These are phyloP conservation scores for Tetramorium parvispinum DNA, from an alignment of 1,140 invertebrate genomes.

Conservation along the genomic window DNA sequence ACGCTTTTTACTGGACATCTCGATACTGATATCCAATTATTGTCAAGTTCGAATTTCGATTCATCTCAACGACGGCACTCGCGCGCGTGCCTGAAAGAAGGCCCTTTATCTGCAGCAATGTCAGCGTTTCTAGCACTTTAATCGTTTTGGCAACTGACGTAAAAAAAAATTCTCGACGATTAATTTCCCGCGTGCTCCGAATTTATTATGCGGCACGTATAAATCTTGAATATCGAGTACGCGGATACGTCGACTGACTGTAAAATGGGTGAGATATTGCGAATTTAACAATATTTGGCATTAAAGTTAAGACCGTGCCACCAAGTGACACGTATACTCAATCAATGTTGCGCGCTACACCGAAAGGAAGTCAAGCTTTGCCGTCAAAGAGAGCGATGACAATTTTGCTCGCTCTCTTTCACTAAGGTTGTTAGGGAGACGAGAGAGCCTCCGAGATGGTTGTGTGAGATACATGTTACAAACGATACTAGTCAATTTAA, in stretches of 20 bases:
- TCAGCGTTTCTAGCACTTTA: not conserved
- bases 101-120: not conserved
- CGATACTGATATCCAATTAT: not conserved
- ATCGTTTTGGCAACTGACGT: not conserved
- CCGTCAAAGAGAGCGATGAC: slow-evolving; percentile 15
- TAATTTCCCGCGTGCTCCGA: slow-evolving; percentile 34
- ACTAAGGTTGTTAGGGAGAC: slow-evolving; percentile 29
- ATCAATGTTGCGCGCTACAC: slow-evolving; percentile 65
- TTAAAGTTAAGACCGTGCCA: slow-evolving; percentile 52
- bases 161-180: not conserved
- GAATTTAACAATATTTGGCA: slow-evolving; percentile 62
- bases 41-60: slow-evolving; percentile 3
- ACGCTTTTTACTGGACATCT: not conserved
- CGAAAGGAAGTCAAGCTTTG: slow-evolving; percentile 71
- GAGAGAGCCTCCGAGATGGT: slow-evolving; percentile 1
- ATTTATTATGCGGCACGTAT: slow-evolving; percentile 28
- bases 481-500: slow-evolving; percentile 81
- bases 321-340: slow-evolving; percentile 37
- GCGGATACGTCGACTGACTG: slow-evolving; percentile 53
- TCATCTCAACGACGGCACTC: not conserved
- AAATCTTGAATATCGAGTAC: slow-evolving; percentile 68
- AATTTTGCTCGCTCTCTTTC: not conserved
- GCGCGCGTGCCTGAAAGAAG: not conserved
- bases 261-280: slow-evolving; percentile 44
- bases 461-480: slow-evolving; percentile 42